Conservation (phyloP, 2,888 invertebrate genomes). For the Sminthurides aquaticus region DNA sequence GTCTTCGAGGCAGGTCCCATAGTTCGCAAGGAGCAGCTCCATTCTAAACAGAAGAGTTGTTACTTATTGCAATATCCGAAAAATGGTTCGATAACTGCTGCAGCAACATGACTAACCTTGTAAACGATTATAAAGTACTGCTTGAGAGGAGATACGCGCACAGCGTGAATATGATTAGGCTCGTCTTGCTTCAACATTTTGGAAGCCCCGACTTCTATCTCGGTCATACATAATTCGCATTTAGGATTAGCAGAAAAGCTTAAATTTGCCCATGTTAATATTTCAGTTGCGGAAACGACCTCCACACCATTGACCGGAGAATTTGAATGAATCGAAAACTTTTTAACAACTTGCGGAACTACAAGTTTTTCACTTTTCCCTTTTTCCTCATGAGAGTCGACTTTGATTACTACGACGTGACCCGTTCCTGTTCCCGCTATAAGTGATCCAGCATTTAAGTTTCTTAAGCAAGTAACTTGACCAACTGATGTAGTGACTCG, state of each 20-base stretch:
- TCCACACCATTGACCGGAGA: conserved; percentile 39
- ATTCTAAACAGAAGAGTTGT: conserved; percentile 28
- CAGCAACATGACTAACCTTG: conserved; percentile 33
- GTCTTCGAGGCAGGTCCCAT: conserved; percentile 39
- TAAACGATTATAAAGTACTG: conserved; percentile 38
- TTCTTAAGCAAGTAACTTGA: conserved; percentile 33
- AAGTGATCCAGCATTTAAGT: conserved; percentile 24
- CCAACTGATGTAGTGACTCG: conserved; percentile 34
- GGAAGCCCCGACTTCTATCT: conserved; percentile 32
- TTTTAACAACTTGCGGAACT: conserved; percentile 14
- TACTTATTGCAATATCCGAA: conserved; percentile 1
- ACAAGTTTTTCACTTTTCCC: conserved; percentile 14
- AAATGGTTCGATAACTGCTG: too few species aligned
- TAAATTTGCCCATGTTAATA: conserved; percentile 36
- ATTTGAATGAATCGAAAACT: conserved; percentile 30
- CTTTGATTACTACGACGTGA: conserved; percentile 32
- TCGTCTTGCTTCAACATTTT: conserved; percentile 38
- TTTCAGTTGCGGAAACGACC: conserved; percentile 30
- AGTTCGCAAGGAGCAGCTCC: conserved; percentile 40
- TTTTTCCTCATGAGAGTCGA: conserved; percentile 5
- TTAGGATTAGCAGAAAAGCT: conserved; percentile 42
- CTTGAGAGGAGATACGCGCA: conserved; percentile 33
- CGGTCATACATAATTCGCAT: conserved; percentile 37
- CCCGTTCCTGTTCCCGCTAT: conserved; percentile 37
- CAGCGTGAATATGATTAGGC: conserved; percentile 36